A percentile compares a stretch with the other conserved stretches of the same genome.
These are phyloP conservation scores for Eupithecia dodoneata DNA, from an alignment of 2,888 invertebrate species.

Conservation along the genomic window DNA sequence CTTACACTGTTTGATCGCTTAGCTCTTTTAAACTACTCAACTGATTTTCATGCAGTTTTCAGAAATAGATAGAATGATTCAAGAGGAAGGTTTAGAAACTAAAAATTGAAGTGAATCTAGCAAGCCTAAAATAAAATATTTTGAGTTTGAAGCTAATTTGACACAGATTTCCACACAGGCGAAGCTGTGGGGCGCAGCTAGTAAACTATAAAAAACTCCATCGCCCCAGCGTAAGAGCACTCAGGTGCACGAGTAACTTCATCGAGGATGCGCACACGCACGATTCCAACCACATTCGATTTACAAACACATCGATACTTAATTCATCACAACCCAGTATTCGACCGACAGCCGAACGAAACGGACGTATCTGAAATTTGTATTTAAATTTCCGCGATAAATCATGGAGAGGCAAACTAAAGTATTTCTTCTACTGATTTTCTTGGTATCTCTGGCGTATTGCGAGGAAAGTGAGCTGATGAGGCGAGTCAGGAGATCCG, in stretches of 20 bases:
- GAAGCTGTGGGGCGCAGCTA: too few species aligned
- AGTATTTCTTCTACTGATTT: conserved; percentile 23
- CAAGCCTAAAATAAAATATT: too few species aligned
- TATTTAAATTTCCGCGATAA: background rate
- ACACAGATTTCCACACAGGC: too few species aligned
- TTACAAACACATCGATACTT: background rate
- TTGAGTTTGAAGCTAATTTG: too few species aligned
- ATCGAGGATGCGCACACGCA: conserved; percentile 5
- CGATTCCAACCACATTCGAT: conserved; percentile 7
- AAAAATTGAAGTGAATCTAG: too few species aligned
- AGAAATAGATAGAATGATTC: too few species aligned
- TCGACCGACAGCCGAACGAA: background rate
- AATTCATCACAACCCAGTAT: background rate
- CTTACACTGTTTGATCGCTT: too few species aligned
- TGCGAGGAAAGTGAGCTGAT: conserved; percentile 22
- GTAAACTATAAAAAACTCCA: background rate
- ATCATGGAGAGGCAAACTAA: conserved; percentile 22
- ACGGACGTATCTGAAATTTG: background rate
- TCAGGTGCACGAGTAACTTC: background rate
- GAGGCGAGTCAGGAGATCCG: conserved; percentile 16
- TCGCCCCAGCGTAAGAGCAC: background rate
- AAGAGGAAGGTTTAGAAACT: too few species aligned
- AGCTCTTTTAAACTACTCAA: too few species aligned
- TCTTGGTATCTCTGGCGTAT: conserved; percentile 11
- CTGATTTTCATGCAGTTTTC: too few species aligned